These are phyloP conservation scores for Chelon labrosus DNA, from an alignment of 2,797 vertebrate species.

Conservation along the genomic window DNA sequence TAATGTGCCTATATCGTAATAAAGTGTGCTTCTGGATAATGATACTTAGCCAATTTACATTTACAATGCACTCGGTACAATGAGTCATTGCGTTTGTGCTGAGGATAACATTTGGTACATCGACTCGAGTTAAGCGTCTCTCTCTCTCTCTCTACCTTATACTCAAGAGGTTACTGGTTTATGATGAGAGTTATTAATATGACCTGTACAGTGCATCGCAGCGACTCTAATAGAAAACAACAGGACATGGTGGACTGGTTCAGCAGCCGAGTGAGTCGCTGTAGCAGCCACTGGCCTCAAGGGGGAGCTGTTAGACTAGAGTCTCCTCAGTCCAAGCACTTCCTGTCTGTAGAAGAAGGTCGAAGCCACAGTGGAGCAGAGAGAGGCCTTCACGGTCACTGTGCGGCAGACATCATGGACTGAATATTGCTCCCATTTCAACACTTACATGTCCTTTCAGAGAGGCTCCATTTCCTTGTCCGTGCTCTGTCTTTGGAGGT, in stretches of 20 bases:
- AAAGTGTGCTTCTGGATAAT: constrained; percentile 81
- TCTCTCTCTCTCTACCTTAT: constrained; percentile 69
- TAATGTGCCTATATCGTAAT: constrained; percentile 83
- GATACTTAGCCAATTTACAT: constrained; percentile 69
- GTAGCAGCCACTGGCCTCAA: constrained; percentile 66
- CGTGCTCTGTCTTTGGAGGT: constrained; percentile 19
- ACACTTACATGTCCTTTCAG: constrained; percentile 28
- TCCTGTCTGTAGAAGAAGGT: constrained; percentile 44
- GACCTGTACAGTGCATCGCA: constrained; percentile 79
- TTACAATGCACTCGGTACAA: constrained; percentile 69
- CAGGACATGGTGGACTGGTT: constrained; percentile 49
- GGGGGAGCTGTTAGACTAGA: constrained; percentile 60
- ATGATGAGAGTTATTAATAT: constrained; percentile 62
- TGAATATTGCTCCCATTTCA: constrained; percentile 27
- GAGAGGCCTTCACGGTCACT: constrained; percentile 43
- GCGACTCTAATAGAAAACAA: constrained; percentile 60
- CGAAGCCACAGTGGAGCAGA: constrained; percentile 45
- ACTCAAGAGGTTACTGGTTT: constrained; percentile 76
- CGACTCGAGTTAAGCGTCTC: constrained; percentile 69
- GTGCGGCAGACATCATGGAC: not conserved
- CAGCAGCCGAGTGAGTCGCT: constrained; percentile 36
- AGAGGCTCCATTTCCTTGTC: constrained; percentile 19
- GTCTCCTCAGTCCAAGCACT: constrained; percentile 42
- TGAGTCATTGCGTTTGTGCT: constrained; percentile 73
- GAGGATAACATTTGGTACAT: constrained; percentile 76